Evolutionary conservation across 2,113 vertebrate genomes (phyloP).

Genomic region (Grus americana): DNA sequence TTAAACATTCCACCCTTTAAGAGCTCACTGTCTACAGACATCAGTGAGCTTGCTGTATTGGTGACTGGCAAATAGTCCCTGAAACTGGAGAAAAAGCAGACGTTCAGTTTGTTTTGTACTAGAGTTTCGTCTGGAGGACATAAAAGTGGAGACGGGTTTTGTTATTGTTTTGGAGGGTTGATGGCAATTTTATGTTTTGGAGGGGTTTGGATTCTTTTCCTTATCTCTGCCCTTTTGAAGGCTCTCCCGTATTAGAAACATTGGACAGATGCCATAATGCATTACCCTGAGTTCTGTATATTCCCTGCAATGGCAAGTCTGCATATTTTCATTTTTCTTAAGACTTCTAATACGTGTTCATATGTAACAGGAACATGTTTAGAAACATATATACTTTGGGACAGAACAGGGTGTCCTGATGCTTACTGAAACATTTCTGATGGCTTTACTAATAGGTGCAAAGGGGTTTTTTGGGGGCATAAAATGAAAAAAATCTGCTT

Average conservation of each 20-base stretch:
- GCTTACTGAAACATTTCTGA: neutral
- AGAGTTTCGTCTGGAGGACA: neutral
- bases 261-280: neutral
- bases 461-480: neutral
- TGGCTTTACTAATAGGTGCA: neutral
- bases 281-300: neutral
- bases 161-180: neutral
- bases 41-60: neutral
- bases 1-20: neutral
- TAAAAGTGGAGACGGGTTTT: neutral
- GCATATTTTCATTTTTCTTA: neutral
- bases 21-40: neutral
- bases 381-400: neutral
- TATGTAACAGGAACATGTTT: neutral
- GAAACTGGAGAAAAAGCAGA: neutral
- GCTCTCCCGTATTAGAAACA: neutral
- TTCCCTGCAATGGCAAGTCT: neutral
- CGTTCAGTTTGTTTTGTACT: neutral
- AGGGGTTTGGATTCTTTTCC: neutral
- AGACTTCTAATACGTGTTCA: neutral
- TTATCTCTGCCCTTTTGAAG: neutral
- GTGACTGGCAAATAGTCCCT: neutral
- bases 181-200: neutral
- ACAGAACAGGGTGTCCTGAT: neutral
- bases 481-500: neutral